Conservation (phyloP, 2,113 vertebrate species). For the Synodontis membranacea region DNA sequence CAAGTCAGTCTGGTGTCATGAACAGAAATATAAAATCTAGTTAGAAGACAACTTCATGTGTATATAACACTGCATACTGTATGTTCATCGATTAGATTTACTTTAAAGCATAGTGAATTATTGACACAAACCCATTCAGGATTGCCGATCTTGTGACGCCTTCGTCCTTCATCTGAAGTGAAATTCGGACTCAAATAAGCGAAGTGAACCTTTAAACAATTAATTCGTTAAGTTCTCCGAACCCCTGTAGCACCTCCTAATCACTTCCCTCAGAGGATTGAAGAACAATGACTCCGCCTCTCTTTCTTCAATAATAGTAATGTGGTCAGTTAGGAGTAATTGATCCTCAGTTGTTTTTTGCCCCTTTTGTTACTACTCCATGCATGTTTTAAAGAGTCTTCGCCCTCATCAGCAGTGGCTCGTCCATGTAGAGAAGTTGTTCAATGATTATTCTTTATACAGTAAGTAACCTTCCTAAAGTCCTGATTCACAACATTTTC, state of each 20-base stretch:
- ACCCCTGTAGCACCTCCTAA: background rate
- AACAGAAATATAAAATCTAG: background rate
- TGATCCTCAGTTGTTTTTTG: no score
- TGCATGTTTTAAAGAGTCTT: background rate
- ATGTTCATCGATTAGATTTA: background rate
- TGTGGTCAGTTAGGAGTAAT: background rate
- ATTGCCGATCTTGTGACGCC: background rate
- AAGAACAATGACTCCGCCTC: conserved; percentile 55
- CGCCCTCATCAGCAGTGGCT: background rate
- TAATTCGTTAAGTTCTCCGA: background rate
- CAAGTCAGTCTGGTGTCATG: background rate
- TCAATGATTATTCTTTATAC: no score
- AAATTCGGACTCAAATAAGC: background rate
- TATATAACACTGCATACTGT: background rate
- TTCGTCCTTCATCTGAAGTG: background rate
- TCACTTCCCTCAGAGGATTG: background rate
- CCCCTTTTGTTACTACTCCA: background rate
- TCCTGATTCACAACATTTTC: background rate
- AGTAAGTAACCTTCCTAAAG: background rate
- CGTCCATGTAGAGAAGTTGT: background rate
- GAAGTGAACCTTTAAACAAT: background rate
- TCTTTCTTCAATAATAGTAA: background rate
- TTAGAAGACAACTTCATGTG: background rate
- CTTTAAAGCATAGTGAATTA: background rate
- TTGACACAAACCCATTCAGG: background rate